A percentile compares a stretch with the other conserved stretches of the same genome.
These are phyloP conservation scores for Mylabris sibirica DNA, from an alignment of 2,888 invertebrate species.

Conservation along the genomic window DNA sequence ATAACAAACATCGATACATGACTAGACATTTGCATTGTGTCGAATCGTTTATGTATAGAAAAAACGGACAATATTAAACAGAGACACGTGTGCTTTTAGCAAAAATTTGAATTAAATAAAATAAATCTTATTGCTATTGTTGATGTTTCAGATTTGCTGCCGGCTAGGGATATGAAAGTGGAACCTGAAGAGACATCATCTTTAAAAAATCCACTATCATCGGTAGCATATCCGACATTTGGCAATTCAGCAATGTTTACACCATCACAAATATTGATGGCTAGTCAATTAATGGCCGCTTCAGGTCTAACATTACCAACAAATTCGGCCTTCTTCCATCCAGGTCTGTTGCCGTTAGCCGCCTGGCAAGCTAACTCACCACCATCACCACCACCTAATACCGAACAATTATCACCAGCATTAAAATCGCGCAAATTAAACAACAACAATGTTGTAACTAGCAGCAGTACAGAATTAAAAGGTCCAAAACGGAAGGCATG, in stretches of 20 bases:
- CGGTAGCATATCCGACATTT: constrained; percentile 65
- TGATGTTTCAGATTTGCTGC: constrained; percentile 54
- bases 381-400: constrained; percentile 63
- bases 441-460: constrained; percentile 58
- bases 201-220: constrained; percentile 65
- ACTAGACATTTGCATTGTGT: constrained; percentile 11
- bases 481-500: constrained; percentile 49
- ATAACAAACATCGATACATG: constrained; percentile 1
- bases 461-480: constrained; percentile 60
- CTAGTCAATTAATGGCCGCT: constrained; percentile 65
- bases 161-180: constrained; percentile 59
- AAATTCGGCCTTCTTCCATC: constrained; percentile 69
- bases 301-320: constrained; percentile 67
- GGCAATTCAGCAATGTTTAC: constrained; percentile 61
- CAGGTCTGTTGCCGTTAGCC: constrained; percentile 66
- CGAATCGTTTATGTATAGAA: not conserved
- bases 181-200: constrained; percentile 66
- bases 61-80: not conserved
- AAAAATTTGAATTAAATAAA: constrained; percentile 4
- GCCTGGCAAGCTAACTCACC: constrained; percentile 63
- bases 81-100: constrained; percentile 6
- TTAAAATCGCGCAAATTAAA: constrained; percentile 52
- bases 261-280: constrained; percentile 63
- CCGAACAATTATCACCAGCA: constrained; percentile 59
- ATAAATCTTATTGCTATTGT: not conserved